phyloP scores from a whole-genome alignment of 1,140 invertebrate genomes.

The Carposina sasakii region DNA sequence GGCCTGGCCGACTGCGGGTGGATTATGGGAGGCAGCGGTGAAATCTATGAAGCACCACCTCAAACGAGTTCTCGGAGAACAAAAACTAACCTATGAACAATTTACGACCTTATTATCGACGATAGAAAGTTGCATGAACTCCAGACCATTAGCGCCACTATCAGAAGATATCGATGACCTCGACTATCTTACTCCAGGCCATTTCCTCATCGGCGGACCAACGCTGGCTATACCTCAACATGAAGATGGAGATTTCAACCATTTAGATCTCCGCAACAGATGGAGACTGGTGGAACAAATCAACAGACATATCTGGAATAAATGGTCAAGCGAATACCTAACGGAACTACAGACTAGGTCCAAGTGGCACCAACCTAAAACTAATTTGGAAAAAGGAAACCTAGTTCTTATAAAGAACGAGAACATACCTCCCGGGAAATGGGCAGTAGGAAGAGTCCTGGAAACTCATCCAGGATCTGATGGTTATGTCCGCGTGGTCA shows the following conservation, averaged over 20 bases:
- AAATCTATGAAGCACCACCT: conserved; percentile 26
- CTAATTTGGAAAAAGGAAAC: background rate
- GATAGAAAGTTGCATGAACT: conserved; percentile 34
- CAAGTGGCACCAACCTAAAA: conserved; percentile 19
- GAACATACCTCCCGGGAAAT: conserved; percentile 29
- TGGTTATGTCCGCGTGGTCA: conserved; percentile 20
- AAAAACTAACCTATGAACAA: conserved; percentile 26
- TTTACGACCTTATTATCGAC: conserved; percentile 16
- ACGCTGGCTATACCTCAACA: too few species aligned
- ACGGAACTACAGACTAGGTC: conserved; percentile 14
- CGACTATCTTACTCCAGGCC: conserved; percentile 27
- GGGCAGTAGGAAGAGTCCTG: conserved; percentile 34
- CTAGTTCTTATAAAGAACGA: conserved; percentile 38
- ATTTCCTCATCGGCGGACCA: conserved; percentile 45
- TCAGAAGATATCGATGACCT: conserved; percentile 21
- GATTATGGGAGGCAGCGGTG: conserved; percentile 48
- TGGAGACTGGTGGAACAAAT: background rate
- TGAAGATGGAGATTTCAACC: too few species aligned
- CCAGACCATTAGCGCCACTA: conserved; percentile 22
- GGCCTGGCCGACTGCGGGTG: conserved; percentile 39
- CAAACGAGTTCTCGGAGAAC: conserved; percentile 14
- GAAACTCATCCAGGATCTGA: conserved; percentile 33
- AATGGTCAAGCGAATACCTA: conserved; percentile 31
- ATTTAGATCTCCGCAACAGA: conserved; percentile 6
- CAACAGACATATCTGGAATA: conserved; percentile 19